These are phyloP conservation scores for Rhizomys pruinosus DNA, from an alignment of 2,113 vertebrate species.

Conservation along the genomic window DNA sequence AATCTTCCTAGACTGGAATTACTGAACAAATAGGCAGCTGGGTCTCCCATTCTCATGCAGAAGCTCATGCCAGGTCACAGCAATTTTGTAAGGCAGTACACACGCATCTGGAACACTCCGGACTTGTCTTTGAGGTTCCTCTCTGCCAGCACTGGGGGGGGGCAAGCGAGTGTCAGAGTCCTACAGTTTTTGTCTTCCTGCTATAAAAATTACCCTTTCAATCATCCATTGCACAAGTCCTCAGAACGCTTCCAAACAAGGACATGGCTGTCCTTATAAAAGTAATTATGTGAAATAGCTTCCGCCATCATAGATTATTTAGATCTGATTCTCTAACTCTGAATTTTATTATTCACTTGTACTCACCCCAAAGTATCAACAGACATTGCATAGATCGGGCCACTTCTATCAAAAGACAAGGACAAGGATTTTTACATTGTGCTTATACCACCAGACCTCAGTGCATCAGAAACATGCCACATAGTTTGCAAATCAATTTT, in stretches of 20 bases:
- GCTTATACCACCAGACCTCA: neutral
- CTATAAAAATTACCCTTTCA: constrained; percentile 49
- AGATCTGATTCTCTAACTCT: neutral
- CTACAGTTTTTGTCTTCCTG: neutral
- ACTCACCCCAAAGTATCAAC: neutral
- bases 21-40: neutral
- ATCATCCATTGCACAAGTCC: constrained; percentile 13
- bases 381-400: neutral
- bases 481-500: neutral
- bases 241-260: constrained; percentile 12
- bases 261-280: neutral
- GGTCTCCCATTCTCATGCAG: neutral
- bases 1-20: neutral
- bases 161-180: neutral
- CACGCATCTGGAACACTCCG: neutral
- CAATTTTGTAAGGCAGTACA: neutral
- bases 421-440: neutral
- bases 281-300: constrained; percentile 19
- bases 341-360: neutral
- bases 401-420: constrained; percentile 12
- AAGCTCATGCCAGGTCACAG: neutral
- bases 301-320: neutral
- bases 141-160: neutral
- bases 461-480: neutral
- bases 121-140: neutral